Evolutionary conservation across 2,113 vertebrate species (phyloP), one percentile per base, ranked within the genome.

Genomic region (Tragulus kanchil): DNA sequence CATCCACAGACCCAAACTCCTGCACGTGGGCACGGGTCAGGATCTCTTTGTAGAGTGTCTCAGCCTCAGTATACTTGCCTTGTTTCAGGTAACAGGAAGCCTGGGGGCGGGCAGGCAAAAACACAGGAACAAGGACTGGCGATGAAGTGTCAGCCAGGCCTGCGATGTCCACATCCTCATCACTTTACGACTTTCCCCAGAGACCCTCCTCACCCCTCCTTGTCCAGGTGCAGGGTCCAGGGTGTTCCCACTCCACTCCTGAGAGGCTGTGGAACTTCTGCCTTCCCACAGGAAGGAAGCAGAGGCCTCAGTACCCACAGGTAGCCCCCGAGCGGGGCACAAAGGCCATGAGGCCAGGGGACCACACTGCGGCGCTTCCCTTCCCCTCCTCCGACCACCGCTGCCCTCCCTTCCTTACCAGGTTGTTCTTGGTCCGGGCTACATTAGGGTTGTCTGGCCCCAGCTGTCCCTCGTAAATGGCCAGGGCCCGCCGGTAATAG

Each of bases 71-170:
- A 97, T 99, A 99, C 98, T 99, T 99, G 93, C 99, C 99, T 98
- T 99, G 99, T 98, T 99, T 99, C 97, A 99, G 99, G 97, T 99
- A 99, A 98, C 99, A 99, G 96, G 99, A 99, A 19, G 99, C 99
- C 99, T 99, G 91, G 59, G 92, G 8, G 98, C 7, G 88, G 82
- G 97, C 88, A 97, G 82, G 90, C 56, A 93, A 90, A 90, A 81
- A 78, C 21, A 78, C 6, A 50, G 10, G 61, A 89, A 10, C 5
- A 71, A 69, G 58, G 89, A 28, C 82, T 17, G 6, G 52, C 88
- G 48, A 62, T 25, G n/a, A 86, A 52, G 42, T 48, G 58, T 87
- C 23, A 61, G 36, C 36, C 59, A 61, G 67, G 62, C 48, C 82
- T 9, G 48, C 67, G 59, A 45, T 17, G 45, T 42, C 85, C 17